phyloP scores from a whole-genome alignment of 2,888 invertebrate species.

The Andrena praecox region DNA sequence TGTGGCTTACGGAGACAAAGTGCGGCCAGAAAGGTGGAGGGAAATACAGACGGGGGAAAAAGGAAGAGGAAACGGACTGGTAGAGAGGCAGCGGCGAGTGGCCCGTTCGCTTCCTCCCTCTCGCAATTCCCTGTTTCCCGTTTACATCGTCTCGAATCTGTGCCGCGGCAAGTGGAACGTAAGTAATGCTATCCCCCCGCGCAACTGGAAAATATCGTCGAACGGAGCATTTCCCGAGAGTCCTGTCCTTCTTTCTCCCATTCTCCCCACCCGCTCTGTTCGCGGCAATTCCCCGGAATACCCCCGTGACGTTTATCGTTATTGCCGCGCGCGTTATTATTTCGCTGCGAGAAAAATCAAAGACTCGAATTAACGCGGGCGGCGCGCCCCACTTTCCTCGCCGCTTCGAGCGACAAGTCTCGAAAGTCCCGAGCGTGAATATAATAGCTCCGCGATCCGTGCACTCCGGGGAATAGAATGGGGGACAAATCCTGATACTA shows the following conservation, averaged over 20 bases:
- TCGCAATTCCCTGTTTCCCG: constrained; percentile 63
- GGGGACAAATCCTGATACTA: background rate
- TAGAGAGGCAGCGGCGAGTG: constrained; percentile 47
- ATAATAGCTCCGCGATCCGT: background rate
- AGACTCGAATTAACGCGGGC: constrained; percentile 25
- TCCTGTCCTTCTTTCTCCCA: background rate
- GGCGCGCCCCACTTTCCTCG: too few species aligned
- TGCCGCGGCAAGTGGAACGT: constrained; percentile 50
- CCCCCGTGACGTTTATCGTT: constrained; percentile 43
- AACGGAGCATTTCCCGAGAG: constrained; percentile 23
- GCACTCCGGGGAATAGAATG: background rate
- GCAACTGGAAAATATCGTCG: constrained; percentile 54
- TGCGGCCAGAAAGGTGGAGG: constrained; percentile 53
- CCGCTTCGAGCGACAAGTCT: background rate
- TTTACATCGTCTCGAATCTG: constrained; percentile 62
- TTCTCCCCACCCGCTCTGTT: background rate
- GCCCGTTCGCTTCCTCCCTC: constrained; percentile 60
- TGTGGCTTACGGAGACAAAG: constrained; percentile 74
- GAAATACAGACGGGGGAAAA: constrained; percentile 49
- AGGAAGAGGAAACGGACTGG: constrained; percentile 52
- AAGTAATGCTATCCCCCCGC: constrained; percentile 37
- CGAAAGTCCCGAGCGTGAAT: background rate
- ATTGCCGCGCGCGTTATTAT: constrained; percentile 23
- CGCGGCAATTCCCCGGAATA: constrained; percentile 11
- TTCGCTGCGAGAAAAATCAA: constrained; percentile 14